Evolutionary conservation across 2,888 invertebrate genomes (phyloP).

Genomic region (Vanessa cardui): DNA sequence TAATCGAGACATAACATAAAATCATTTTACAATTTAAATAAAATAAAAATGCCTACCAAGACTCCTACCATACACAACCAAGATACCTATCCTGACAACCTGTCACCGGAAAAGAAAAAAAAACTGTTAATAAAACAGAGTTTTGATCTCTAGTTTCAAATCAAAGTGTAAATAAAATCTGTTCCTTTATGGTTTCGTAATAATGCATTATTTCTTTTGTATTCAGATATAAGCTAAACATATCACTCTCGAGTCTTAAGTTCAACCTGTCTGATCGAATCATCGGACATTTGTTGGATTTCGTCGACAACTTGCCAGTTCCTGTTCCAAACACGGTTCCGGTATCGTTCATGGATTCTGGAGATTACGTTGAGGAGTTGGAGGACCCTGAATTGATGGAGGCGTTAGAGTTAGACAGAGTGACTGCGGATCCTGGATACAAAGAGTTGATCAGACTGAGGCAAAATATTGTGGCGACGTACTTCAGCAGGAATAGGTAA

Average conservation of each 20-base stretch:
- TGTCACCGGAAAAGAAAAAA: too few relatives aligned
- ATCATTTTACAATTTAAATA: too few relatives aligned
- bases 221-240: constrained; percentile 89
- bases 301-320: constrained; percentile 75
- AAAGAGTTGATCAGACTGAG: constrained; percentile 66
- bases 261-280: constrained; percentile 89
- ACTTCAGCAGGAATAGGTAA: constrained; percentile 67
- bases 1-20: too few relatives aligned
- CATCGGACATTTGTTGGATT: constrained; percentile 85
- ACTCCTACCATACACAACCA: too few relatives aligned
- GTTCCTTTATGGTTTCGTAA: too few relatives aligned
- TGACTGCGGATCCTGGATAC: constrained; percentile 68
- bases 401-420: constrained; percentile 57
- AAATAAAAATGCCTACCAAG: too few relatives aligned
- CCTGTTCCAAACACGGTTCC: constrained; percentile 77
- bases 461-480: constrained; percentile 73
- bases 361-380: constrained; percentile 64
- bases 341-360: constrained; percentile 73
- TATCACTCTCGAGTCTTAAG: constrained; percentile 87
- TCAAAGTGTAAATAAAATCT: too few relatives aligned
- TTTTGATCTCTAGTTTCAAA: too few relatives aligned
- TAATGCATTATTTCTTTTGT: not conserved
- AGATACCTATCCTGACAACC: too few relatives aligned
- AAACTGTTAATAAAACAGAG: too few relatives aligned
- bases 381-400: constrained; percentile 61